Conservation (phyloP, 2,888 invertebrate species). For the Thymelicus sylvestris region DNA sequence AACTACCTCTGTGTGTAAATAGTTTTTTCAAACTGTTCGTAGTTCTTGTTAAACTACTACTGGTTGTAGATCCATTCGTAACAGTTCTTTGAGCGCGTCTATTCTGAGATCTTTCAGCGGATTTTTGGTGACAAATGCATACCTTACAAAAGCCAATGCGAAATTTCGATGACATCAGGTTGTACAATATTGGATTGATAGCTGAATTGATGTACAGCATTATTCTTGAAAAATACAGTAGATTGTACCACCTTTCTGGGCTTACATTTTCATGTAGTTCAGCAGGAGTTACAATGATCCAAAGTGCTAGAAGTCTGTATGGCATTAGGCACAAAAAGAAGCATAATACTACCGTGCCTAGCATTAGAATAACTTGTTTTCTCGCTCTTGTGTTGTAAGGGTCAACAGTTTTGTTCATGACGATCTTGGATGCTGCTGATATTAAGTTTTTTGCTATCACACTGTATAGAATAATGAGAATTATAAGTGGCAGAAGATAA, state of each 20-base stretch:
- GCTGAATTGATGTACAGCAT: slow-evolving; percentile 96
- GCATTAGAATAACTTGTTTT: slow-evolving; percentile 93
- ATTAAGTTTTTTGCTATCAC: slow-evolving; percentile 93
- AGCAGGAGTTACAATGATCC: slow-evolving; percentile 91
- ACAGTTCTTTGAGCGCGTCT: slow-evolving; percentile 78
- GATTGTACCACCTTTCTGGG: slow-evolving; percentile 91
- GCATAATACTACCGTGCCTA: slow-evolving; percentile 93
- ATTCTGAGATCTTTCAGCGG: slow-evolving; percentile 67
- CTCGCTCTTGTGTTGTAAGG: slow-evolving; percentile 89
- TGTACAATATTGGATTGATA: slow-evolving; percentile 96
- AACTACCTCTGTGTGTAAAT: slow-evolving; percentile 72
- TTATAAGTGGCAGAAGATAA: slow-evolving; percentile 91
- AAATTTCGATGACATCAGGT: slow-evolving; percentile 96
- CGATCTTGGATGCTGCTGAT: slow-evolving; percentile 87
- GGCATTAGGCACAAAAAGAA: slow-evolving; percentile 96
- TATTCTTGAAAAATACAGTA: slow-evolving; percentile 93
- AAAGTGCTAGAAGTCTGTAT: slow-evolving; percentile 92
- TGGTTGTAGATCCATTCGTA: slow-evolving; percentile 86
- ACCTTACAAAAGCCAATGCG: slow-evolving; percentile 90
- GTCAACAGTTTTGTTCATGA: slow-evolving; percentile 89
- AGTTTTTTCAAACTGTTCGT: slow-evolving; percentile 84
- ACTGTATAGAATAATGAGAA: slow-evolving; percentile 92
- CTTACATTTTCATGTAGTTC: slow-evolving; percentile 88
- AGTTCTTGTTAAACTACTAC: slow-evolving; percentile 85
- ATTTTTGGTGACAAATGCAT: slow-evolving; percentile 83